phyloP scores from a whole-genome alignment of 2,797 vertebrate species.

The Alauda arvensis region DNA sequence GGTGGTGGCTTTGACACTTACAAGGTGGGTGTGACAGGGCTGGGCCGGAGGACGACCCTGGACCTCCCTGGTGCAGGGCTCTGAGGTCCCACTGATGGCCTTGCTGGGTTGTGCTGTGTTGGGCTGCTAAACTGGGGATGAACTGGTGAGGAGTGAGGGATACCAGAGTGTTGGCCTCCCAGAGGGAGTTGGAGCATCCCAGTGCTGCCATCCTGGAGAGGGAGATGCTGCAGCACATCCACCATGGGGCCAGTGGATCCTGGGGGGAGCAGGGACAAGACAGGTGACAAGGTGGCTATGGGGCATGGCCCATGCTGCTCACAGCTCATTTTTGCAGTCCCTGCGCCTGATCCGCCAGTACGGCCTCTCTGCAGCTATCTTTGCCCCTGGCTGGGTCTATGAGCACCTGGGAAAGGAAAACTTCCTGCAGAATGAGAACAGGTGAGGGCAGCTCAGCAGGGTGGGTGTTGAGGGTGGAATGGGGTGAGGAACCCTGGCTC shows the following conservation, averaged over 20 bases:
- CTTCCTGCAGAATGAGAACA: constrained; percentile 89
- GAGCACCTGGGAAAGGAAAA: constrained; percentile 80
- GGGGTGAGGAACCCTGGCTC: accelerated
- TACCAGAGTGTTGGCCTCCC: neutral
- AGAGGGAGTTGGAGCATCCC: neutral
- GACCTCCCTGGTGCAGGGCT: accelerated
- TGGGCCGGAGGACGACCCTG: accelerated
- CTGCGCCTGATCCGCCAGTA: constrained; percentile 85
- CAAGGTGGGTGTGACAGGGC: constrained; percentile 72
- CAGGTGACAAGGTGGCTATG: neutral
- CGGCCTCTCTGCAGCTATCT: constrained; percentile 85
- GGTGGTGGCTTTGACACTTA: constrained; percentile 85
- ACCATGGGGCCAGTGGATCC: neutral
- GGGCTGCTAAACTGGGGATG: neutral
- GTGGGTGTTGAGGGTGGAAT: accelerated
- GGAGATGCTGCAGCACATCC: neutral
- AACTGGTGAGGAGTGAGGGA: neutral
- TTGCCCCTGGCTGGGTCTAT: constrained; percentile 95
- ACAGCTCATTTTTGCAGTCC: constrained; percentile 67
- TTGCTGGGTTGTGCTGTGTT: neutral
- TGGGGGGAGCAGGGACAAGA: neutral
- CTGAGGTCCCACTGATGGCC: neutral
- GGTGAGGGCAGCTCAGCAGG: constrained; percentile 65
- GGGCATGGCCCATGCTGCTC: neutral
- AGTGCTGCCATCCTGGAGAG: neutral